Conservation (phyloP, 2,888 invertebrate genomes). For the Hirtodrosophila cameraria region DNA sequence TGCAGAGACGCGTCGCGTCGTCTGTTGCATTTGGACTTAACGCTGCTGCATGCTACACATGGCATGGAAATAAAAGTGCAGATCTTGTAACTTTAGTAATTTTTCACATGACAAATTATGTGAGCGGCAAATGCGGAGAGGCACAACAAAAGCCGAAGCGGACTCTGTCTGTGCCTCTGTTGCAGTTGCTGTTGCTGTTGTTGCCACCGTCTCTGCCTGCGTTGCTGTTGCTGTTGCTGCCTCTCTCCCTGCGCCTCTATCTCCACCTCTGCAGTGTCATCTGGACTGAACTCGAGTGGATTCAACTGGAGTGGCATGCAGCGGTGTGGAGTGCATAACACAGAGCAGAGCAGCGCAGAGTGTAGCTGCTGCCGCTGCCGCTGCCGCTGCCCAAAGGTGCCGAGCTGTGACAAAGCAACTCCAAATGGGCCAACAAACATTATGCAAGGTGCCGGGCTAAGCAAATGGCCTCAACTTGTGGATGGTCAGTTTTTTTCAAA, state of each 20-base stretch:
- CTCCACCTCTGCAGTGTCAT: constrained; percentile 20
- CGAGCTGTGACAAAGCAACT: constrained; percentile 63
- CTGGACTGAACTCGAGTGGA: constrained; percentile 15
- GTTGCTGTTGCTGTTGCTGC: too few relatives aligned
- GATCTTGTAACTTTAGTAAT: constrained; percentile 81
- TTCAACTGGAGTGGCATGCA: constrained; percentile 5
- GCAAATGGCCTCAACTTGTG: constrained; percentile 12
- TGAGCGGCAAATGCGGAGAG: constrained; percentile 61
- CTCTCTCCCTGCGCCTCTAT: too few relatives aligned
- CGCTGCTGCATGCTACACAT: constrained; percentile 52
- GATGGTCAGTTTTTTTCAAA: constrained; percentile 33
- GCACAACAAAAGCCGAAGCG: constrained; percentile 51
- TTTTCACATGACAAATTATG: constrained; percentile 82
- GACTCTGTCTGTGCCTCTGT: too few relatives aligned
- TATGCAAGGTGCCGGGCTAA: constrained; percentile 59
- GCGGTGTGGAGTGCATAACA: background rate
- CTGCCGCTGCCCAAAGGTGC: constrained; percentile 44
- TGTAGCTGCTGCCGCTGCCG: constrained; percentile 11
- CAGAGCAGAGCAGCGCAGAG: constrained; percentile 9
- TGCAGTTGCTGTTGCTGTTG: too few relatives aligned
- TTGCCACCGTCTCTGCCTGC: too few relatives aligned
- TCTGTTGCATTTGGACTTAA: constrained; percentile 48
- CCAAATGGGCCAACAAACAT: constrained; percentile 48
- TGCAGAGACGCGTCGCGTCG: constrained; percentile 22
- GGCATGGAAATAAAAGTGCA: constrained; percentile 72